phyloP scores from a whole-genome alignment of 2,888 invertebrate species.

The Torymus tubicola region DNA sequence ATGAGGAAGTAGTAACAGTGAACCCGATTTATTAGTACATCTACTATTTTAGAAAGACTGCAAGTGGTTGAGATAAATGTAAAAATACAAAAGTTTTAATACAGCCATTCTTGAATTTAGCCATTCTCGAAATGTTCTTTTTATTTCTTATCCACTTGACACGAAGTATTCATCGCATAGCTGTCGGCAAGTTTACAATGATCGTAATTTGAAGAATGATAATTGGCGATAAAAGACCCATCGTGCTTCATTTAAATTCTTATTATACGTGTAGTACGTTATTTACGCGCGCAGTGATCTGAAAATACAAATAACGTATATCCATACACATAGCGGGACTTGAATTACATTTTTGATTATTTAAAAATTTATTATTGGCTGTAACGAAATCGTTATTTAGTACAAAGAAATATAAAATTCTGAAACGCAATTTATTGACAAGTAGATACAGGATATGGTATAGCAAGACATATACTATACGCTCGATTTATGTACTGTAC shows the following conservation, averaged over 20 bases:
- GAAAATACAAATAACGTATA: too few relatives aligned
- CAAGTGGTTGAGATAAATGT: too few relatives aligned
- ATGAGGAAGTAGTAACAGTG: too few relatives aligned
- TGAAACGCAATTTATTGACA: too few relatives aligned
- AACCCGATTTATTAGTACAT: too few relatives aligned
- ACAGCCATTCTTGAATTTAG: background rate
- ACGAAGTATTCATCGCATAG: background rate
- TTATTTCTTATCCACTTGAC: background rate
- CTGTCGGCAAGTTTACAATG: background rate
- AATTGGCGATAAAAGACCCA: constrained; percentile 8
- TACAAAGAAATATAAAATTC: too few relatives aligned
- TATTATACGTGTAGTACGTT: too few relatives aligned
- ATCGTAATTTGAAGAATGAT: background rate
- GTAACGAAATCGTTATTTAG: background rate
- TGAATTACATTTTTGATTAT: too few relatives aligned
- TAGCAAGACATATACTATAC: background rate
- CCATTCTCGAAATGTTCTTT: background rate
- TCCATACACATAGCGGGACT: too few relatives aligned
- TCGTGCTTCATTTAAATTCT: background rate
- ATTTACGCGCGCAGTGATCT: too few relatives aligned
- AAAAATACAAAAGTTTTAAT: background rate
- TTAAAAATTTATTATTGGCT: background rate
- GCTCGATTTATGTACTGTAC: constrained; percentile 13
- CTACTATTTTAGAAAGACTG: too few relatives aligned
- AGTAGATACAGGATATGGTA: too few relatives aligned